Base-by-base conservation (phyloP, 2,888 invertebrate genomes). In the Scaptomyza caliginosa region DNA sequence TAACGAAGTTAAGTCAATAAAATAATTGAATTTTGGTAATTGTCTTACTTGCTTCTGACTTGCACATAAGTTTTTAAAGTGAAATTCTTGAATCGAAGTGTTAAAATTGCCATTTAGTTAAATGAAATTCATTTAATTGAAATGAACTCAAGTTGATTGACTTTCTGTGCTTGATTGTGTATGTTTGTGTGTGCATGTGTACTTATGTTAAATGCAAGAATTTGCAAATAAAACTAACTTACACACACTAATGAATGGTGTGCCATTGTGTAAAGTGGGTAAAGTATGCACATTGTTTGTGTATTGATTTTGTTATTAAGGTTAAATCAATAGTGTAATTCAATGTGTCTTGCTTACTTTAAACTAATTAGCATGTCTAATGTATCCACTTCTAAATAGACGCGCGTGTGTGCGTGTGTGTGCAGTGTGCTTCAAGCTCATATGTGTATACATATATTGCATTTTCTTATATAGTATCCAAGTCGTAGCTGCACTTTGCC, bases 401-500 rank as follows among this genome's bases (percentile, higher is more conserved):
- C 21, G 21, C 16, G 34, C 8, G 13, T 21, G 4, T 21, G 2
- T 39, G 11, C 1, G 16, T 11, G 23, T 40, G 8, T 13, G 21
- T 40, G 13, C 5, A 17, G 3, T 11, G 7, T 11, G 7, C n/a
- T n/a, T 30, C 5, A 28, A 4, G 11, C 28, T 28, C 28, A 11
- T 21, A 28, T 32, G 11, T 23, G 24, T 43, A 42, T 57, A 32
- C 42, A 34, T 34, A 6, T 36, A 34, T 30, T 30, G 16, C 16
- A 30, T 40, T 4, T 65, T n/a, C 21, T 2, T 36, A 10, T 26
- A 24, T 21, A 42, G 38, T 38, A 11, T 42, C 10, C 21, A 17
- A 23, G 51, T 54, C 39, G 13, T 45, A 40, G 30, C 75, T 77
- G 81, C 87, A 87, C 83, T 85, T 78, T 65, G 79, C 55, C 65